Conservation (phyloP, 64 coral and sea anemone genomes). For the Pocillopora verrucosa region DNA sequence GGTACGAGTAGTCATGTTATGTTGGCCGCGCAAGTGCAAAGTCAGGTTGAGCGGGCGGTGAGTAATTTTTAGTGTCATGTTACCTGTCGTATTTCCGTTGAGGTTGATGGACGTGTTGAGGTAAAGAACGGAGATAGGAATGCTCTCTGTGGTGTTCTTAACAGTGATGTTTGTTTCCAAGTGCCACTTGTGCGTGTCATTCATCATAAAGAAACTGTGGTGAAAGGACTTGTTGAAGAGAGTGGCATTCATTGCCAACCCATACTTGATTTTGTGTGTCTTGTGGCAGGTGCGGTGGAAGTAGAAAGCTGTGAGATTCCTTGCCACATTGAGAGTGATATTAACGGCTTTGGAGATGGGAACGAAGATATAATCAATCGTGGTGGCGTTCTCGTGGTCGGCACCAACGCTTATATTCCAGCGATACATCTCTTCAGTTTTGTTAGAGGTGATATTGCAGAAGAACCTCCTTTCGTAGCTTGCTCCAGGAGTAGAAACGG, state of each 20-base stretch:
- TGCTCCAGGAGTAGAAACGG: conserved; percentile 56
- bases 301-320: conserved; percentile 59
- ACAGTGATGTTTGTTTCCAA: conserved; percentile 46
- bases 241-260: conserved; percentile 44
- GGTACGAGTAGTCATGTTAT: conserved; percentile 40
- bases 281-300: conserved; percentile 38
- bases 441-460: conserved; percentile 56
- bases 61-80: conserved; percentile 58
- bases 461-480: conserved; percentile 30
- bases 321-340: conserved; percentile 59
- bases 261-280: conserved; percentile 46
- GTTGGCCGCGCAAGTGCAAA: conserved; percentile 28
- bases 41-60: conserved; percentile 63
- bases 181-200: conserved; percentile 43
- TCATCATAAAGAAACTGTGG: conserved; percentile 33
- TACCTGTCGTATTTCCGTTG: conserved; percentile 50
- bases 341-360: conserved; percentile 48
- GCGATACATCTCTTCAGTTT: not conserved
- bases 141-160: conserved; percentile 26
- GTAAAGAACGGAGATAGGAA: conserved; percentile 42
- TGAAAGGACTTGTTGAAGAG: conserved; percentile 52
- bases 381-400: conserved; percentile 37
- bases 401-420: conserved; percentile 67
- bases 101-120: conserved; percentile 46
- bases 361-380: conserved; percentile 38